These are phyloP conservation scores for Rhagonycha lutea DNA, from an alignment of 2,888 invertebrate species.

Conservation along the genomic window DNA sequence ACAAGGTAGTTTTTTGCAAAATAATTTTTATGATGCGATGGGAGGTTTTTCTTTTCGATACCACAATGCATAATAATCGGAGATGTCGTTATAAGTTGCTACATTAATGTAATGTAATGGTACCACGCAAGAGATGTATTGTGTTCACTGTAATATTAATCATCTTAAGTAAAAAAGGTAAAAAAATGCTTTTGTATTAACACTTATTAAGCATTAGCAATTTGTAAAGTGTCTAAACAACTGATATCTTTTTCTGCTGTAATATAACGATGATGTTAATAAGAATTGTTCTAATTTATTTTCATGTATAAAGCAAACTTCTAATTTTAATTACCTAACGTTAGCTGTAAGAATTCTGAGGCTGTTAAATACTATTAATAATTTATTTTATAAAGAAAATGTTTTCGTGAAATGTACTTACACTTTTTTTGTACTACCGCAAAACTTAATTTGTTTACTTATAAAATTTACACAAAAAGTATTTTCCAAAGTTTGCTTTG, in stretches of 20 bases:
- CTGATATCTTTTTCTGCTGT: constrained; percentile 22
- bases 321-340: constrained; percentile 46
- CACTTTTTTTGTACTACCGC: constrained; percentile 33
- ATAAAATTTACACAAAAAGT: constrained; percentile 28
- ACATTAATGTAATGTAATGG: constrained; percentile 8
- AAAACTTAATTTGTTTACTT: constrained; percentile 23
- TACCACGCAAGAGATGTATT: constrained; percentile 12
- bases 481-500: constrained; percentile 10
- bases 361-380: constrained; percentile 54
- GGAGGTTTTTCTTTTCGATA: neutral
- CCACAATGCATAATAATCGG: neutral
- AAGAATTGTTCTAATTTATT: constrained; percentile 49
- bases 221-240: constrained; percentile 4
- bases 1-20: neutral
- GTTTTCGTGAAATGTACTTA: constrained; percentile 52
- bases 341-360: constrained; percentile 52
- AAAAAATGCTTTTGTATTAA: constrained; percentile 19
- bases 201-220: constrained; percentile 6
- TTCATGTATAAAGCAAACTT: constrained; percentile 43
- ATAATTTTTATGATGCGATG: neutral
- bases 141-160: constrained; percentile 26
- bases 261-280: constrained; percentile 25
- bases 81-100: neutral
- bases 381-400: constrained; percentile 49
- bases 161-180: constrained; percentile 7